Conservation (phyloP, 23 tunicate species). For the Styela clava region DNA sequence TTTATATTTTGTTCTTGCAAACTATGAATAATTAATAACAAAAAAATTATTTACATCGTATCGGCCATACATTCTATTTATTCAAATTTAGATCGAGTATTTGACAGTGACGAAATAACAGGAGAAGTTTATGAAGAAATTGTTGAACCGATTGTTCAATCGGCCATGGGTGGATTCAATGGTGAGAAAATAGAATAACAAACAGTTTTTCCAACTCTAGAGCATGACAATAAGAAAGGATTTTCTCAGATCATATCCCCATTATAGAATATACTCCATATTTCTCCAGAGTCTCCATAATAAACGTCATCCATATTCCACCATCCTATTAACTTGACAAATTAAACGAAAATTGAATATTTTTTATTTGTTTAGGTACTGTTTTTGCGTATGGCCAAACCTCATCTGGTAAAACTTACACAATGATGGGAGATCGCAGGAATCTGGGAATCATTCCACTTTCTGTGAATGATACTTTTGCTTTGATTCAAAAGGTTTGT, state of each 20-base stretch:
- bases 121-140: constrained; percentile 79
- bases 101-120: constrained; percentile 54
- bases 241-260: too few species aligned
- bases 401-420: constrained; percentile 86
- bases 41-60: too few species aligned
- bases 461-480: constrained; percentile 70
- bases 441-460: constrained; percentile 71
- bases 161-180: constrained; percentile 84
- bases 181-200: constrained; percentile 28
- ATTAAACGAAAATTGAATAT: too few species aligned
- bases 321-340: too few species aligned
- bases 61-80: too few species aligned
- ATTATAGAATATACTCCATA: too few species aligned
- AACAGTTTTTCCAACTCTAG: not conserved
- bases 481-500: constrained; percentile 55
- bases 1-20: too few species aligned
- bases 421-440: constrained; percentile 53
- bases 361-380: constrained; percentile 43
- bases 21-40: too few species aligned
- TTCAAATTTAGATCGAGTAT: constrained; percentile 93
- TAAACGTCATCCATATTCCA: too few species aligned
- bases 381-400: constrained; percentile 96
- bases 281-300: too few species aligned
- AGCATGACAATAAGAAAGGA: not conserved
- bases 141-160: constrained; percentile 77